Percentiles rank a stretch among this genome's conserved stretches.
These are phyloP conservation scores for Gymnorhina tibicen DNA, from an alignment of 2,113 vertebrate species.

Conservation along the genomic window DNA sequence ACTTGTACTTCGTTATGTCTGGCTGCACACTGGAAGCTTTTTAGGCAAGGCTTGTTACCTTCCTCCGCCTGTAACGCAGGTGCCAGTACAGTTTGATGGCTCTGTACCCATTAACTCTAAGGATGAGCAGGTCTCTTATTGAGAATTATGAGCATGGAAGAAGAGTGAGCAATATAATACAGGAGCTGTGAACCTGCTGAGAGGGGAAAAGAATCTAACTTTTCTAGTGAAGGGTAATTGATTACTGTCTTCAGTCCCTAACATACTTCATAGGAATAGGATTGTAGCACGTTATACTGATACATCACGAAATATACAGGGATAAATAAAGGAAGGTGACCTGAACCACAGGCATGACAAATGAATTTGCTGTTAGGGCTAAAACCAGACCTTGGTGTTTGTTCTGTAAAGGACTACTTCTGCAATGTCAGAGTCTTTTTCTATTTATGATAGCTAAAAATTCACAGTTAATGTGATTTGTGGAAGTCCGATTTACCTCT, in stretches of 20 bases:
- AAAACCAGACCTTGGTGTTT: background rate
- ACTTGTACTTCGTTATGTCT: background rate
- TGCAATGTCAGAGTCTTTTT: background rate
- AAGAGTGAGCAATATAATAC: background rate
- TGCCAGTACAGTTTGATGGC: rapidly evolving
- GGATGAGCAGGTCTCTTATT: background rate
- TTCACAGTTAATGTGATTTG: background rate
- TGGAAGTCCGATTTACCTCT: background rate
- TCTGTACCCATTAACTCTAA: background rate
- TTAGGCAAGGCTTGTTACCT: background rate
- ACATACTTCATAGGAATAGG: background rate
- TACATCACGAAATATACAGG: background rate
- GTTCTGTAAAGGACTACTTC: background rate
- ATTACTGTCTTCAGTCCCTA: background rate
- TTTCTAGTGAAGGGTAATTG: background rate
- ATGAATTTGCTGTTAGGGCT: background rate
- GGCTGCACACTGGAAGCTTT: background rate
- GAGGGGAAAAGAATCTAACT: background rate
- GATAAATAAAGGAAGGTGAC: background rate
- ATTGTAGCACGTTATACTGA: background rate
- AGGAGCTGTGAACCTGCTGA: background rate
- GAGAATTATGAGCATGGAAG: background rate
- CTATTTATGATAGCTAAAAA: background rate
- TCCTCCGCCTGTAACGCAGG: background rate
- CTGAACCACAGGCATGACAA: background rate